Base-by-base conservation (phyloP, 2,797 vertebrate genomes). In the Chelmon rostratus region DNA sequence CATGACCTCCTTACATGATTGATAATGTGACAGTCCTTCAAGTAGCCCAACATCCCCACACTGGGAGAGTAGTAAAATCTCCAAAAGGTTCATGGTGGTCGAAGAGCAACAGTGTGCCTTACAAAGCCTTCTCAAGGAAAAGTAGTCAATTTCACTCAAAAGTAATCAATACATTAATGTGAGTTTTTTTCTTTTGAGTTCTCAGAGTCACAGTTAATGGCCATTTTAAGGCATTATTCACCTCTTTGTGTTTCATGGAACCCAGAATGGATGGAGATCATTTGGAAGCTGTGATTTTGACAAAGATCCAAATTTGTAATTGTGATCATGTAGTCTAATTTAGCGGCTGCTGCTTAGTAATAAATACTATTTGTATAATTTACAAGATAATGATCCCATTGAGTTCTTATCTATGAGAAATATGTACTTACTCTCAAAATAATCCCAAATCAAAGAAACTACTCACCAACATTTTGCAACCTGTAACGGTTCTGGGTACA, bases 111-210 rank as follows among this genome's bases (percentile, higher is more conserved):
- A 68, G 16, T 82, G 28, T 54, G 23, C 64, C 40, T 63, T 16
- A 31, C 47, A 61, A 59, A 71, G 4, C 40, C 42, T 42, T 61
- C 7, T 52, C 21, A 59, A 63, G 57, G 28, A 78, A 78, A 81
- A 79, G 72, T n/a, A 37, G 68, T 61, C 73, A 8, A 53, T 75
- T 58, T 62, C 81, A 59, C 74, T 85, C 42, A 28, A 9, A 81
- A 82, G 38, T 57, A 90, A 94, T 93, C 86, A 85, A 94, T 94
- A 88, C 92, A 92, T 89, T 90, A 57, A 92, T 93, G 85, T 90
- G 56, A 89, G 85, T 86, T 88, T 86, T n/a, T 90, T 90, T 83
- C 89, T 80, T 72, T 88, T 81, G 50, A 77, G 64, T 80, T 79
- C 78, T 56, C 75, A 79, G 73, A 77, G 78, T 84, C 76, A 73